Base-by-base conservation (phyloP, 92 coral and sea anemone species). In the Ricordea florida region DNA sequence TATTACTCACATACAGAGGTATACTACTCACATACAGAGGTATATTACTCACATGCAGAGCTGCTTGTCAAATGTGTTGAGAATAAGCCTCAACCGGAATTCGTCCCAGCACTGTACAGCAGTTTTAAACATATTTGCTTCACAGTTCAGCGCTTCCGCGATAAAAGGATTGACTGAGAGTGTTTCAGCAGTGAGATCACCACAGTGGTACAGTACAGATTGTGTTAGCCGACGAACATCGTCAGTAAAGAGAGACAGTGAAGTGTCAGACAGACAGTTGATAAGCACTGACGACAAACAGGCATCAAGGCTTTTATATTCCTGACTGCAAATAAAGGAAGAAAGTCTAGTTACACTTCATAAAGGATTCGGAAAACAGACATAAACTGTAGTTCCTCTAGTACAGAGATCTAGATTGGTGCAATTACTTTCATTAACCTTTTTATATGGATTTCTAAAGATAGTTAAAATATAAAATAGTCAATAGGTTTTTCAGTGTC, bases 31-130 rank as follows among this genome's bases (percentile, higher is more conserved):
- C n/a, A n/a, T n/a, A n/a, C n/a, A n/a, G n/a, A n/a, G n/a, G n/a
- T n/a, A n/a, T n/a, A n/a, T n/a, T 50, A 51, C 76, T 69, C 32
- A 69, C 76, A 69, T 21, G 10, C 76, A 69, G 36, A 69, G 76
- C 26, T 69, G 50, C 50, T n/a, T 50, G 76, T 69, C 76, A 13
- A 23, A 24, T 1, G 27, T 50, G 36, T 69, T 53, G 1, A 49
- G 24, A 24, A 49, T 33, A 35, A 69, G 27, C 15, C 76, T 23
- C 16, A 69, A 48, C 3, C 76, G 62, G 48, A 69, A 69, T 14
- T 33, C 49, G 14, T 69, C 76, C 76, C 76, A 69, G 33, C 76
- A 69, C 18, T 16, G 23, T 10, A 69, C 63, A 0, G 76, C 34
- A 1, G 48, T 50, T 27, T 53, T 45, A 47, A 69, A 69, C 62